Evolutionary conservation across 2,888 invertebrate species (phyloP), one percentile per base, ranked within the genome.

Genomic region (Euplagia quadripunctaria): DNA sequence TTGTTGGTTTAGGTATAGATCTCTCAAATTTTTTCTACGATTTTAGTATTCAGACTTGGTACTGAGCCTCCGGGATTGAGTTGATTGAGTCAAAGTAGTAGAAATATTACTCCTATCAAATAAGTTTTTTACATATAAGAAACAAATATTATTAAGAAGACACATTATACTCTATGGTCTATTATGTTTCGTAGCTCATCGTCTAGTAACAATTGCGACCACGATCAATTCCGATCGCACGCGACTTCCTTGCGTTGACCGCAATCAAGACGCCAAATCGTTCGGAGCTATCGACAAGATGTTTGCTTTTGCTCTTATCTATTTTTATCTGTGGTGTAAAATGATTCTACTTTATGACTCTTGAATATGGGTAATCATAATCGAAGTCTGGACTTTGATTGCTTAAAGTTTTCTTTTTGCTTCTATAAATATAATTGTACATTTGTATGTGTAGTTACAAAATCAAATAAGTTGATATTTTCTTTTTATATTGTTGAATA

Each of bases 211-310:
- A 83, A 87, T 87, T 83, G 86, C 83, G 80, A 81, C 82, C 81
- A 82, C 86, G 83, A 86, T 84, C 86, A 86, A 87, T 87, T 86
- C 82, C 83, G 75, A 81, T 84, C 87, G 94, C 93, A 93, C 93
- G 93, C 93, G 93, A 92, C 94, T 91, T 91, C 91, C 90, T 88
- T 86, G 82, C 87, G 78, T 79, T 85, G 79, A 84, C 83, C 87
- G 82, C 86, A 83, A 85, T 84, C 81, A 82, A 74, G 79, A 75
- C 81, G 81, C 79, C 79, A 79, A 86, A 86, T 86, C 84, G 82
- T 77, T 85, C 81, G 76, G 77, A 85, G 82, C 81, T 78, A 82
- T 79, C 73, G 72, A 70, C 74, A 71, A 80, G 79, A 82, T 87
- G 81, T 86, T 87, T 86, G 85, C 84, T 87, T 86, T 87, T 81